phyloP scores from a whole-genome alignment of 2,888 invertebrate genomes.

The Agrenia bidenticulata region DNA sequence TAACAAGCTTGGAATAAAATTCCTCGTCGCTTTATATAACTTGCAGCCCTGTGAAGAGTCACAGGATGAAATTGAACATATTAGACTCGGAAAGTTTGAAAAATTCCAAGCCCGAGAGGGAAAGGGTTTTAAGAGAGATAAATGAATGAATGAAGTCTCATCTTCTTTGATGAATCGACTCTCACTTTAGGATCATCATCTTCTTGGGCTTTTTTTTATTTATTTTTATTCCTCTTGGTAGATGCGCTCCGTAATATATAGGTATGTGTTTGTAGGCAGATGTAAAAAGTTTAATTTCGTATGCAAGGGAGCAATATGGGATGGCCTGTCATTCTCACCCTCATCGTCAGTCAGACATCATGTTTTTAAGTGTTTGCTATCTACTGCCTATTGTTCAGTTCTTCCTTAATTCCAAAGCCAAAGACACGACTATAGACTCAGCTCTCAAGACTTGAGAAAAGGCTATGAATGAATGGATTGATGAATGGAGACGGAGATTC shows the following conservation, averaged over 20 bases:
- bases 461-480: conserved; percentile 8
- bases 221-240: neutral
- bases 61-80: no score
- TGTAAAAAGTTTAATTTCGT: conserved; percentile 1
- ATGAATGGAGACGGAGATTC: neutral
- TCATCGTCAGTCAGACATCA: conserved; percentile 14
- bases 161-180: conserved; percentile 5
- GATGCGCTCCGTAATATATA: neutral
- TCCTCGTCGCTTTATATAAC: no score
- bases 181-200: neutral
- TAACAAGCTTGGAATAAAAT: no score
- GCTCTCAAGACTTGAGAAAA: neutral
- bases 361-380: conserved; percentile 9
- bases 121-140: neutral
- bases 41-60: no score
- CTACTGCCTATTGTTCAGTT: conserved; percentile 3
- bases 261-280: neutral
- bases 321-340: conserved; percentile 23
- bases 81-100: no score
- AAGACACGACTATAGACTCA: neutral
- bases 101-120: no score
- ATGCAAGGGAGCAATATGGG: conserved; percentile 19
- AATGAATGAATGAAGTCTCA: conserved; percentile 14
- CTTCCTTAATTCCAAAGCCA: neutral
- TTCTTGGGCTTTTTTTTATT: neutral